A percentile compares a stretch with the other conserved stretches of the same genome.
Conservation (phyloP, 2,888 invertebrate species). For the Megaustenia siamemsis region DNA sequence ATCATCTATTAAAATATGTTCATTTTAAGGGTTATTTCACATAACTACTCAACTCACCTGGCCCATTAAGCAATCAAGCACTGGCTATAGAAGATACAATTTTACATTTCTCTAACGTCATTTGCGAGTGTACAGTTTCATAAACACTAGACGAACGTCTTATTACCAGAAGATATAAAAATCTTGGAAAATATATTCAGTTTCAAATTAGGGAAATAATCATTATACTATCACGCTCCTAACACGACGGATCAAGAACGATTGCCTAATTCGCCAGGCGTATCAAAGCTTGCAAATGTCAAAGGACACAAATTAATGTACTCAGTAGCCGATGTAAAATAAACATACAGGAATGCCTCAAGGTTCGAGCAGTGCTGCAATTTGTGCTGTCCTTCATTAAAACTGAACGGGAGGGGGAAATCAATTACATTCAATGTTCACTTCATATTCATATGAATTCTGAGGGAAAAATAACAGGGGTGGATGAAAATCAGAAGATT, state of each 20-base stretch:
- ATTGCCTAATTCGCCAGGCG: conserved; percentile 32
- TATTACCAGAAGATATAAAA: conserved; percentile 35
- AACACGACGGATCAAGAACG: conserved; percentile 13
- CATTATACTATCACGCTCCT: conserved; percentile 28
- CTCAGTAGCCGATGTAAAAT: conserved; percentile 32
- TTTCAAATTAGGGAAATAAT: conserved; percentile 41
- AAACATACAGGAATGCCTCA: conserved; percentile 22
- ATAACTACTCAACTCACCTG: not conserved
- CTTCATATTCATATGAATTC: conserved; percentile 27
- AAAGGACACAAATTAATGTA: conserved; percentile 46
- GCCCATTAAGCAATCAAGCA: conserved; percentile 35
- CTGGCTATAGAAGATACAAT: conserved; percentile 15
- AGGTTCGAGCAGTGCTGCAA: conserved; percentile 42
- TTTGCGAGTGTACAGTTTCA: conserved; percentile 35
- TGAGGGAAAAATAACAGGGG: not conserved
- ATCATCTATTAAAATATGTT: conserved; percentile 38
- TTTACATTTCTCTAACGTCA: conserved; percentile 28
- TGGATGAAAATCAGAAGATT: not conserved
- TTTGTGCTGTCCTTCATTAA: conserved; percentile 35
- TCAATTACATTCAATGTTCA: conserved; percentile 33
- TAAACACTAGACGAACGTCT: conserved; percentile 34
- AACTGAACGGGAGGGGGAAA: conserved; percentile 6
- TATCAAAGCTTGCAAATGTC: conserved; percentile 36
- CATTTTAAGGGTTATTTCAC: conserved; percentile 34
- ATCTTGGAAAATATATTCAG: conserved; percentile 31